Base-by-base conservation (phyloP, 2,797 vertebrate genomes). In the Antennarius maculatus region DNA sequence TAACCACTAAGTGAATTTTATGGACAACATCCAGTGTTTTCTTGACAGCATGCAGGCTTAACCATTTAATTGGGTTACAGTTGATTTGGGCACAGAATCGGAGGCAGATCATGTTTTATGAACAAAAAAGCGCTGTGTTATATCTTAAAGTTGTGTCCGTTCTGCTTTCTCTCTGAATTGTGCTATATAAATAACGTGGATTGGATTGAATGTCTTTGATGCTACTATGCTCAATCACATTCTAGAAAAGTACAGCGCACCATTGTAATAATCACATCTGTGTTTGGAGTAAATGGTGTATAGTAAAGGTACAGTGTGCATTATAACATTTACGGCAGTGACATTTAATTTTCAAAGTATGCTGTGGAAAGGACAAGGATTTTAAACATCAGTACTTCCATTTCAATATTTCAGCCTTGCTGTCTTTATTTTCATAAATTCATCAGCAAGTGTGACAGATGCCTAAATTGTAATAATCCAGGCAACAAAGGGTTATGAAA, bases 401-500 rank as follows among this genome's bases (percentile, higher is more conserved):
- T 17, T 48, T 52, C 46, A 28, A 62, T 65, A 37, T 64, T 61
- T 81, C 59, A 86, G 73, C 69, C 75, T 63, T 52, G 34, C 67
- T 29, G 62, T 62, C 52, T 57, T 55, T 59, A 57, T 68, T 77
- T 55, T 62, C 3, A 50, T 64, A 71, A 76, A 50, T 27, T 55
- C 55, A 80, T 68, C 76, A 71, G 69, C 55, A 31, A 79, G 46
- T 66, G 54, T 81, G 74, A 84, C 81, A 84, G 78, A 81, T 73
- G 69, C 73, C 61, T 76, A 73, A 85, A 81, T 82, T 46, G 46
- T 73, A 82, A 81, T 72, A 79, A 84, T 85, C 81, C 76, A 12
- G 34, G 71, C 69, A 79, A 83, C 77, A 76, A 68, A 57, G 59
- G 60, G 57, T 1, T 63, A 77, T 79, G 79, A 78, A 76, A 69